Percentiles rank a stretch among this genome's conserved stretches.
phyloP scores from a whole-genome alignment of 2,797 vertebrate genomes.

The Argentina silus region DNA sequence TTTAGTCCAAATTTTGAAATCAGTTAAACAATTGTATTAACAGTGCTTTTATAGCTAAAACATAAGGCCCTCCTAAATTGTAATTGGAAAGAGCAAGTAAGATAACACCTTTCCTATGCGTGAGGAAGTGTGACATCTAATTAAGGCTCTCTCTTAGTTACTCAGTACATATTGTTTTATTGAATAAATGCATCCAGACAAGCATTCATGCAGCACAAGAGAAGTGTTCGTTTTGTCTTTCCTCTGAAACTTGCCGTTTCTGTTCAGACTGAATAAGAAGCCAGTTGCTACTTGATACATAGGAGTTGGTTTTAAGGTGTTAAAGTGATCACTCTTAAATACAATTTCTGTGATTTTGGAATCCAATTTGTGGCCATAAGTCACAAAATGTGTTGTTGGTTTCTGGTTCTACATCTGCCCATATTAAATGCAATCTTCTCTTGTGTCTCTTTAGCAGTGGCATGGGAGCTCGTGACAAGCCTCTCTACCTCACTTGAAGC shows the following conservation, averaged over 20 bases:
- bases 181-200: conserved; percentile 59
- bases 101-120: conserved; percentile 66
- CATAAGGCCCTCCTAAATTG: conserved; percentile 61
- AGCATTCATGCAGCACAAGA: conserved; percentile 33
- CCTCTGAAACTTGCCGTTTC: too few relatives aligned
- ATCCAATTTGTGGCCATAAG: too few relatives aligned
- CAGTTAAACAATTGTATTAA: neutral
- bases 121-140: conserved; percentile 72
- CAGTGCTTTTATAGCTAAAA: conserved; percentile 42
- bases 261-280: too few relatives aligned
- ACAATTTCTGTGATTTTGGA: too few relatives aligned
- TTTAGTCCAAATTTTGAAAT: too few relatives aligned
- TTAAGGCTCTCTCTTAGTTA: conserved; percentile 63
- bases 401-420: neutral
- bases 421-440: neutral
- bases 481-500: conserved; percentile 99
- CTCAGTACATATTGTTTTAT: conserved; percentile 60
- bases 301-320: too few relatives aligned
- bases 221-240: too few relatives aligned
- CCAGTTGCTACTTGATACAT: too few relatives aligned
- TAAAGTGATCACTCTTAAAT: too few relatives aligned
- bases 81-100: conserved; percentile 65
- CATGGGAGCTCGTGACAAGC: conserved; percentile 97
- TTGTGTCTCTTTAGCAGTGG: conserved; percentile 77
- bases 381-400: neutral